Percentiles rank a stretch among this genome's conserved stretches.
Conservation (phyloP, 2,113 vertebrate species). For the Silurus glanis region DNA sequence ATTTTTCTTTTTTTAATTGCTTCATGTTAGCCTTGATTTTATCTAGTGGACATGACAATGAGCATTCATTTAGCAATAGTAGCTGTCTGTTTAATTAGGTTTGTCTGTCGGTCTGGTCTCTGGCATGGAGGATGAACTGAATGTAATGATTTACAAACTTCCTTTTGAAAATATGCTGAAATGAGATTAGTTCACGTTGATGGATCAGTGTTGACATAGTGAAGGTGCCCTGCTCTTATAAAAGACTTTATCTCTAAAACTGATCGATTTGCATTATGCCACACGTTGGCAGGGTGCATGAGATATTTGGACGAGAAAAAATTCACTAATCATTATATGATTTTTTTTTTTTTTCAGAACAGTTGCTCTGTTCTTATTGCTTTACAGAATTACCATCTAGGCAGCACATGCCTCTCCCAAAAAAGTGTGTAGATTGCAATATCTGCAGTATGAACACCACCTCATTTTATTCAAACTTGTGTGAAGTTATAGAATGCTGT, state of each 20-base stretch:
- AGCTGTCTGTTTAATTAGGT: slow-evolving; percentile 28
- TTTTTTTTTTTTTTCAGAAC: not conserved
- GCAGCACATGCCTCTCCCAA: not conserved
- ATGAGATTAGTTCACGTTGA: slow-evolving; percentile 26
- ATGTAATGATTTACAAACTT: slow-evolving; percentile 38
- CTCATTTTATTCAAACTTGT: not conserved
- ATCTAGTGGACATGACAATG: slow-evolving; percentile 26
- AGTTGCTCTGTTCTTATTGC: not conserved
- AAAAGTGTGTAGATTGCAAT: not conserved
- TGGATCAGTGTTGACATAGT: slow-evolving; percentile 15
- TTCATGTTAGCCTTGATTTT: slow-evolving; percentile 15
- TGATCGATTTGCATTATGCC: not conserved
- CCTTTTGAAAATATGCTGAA: slow-evolving; percentile 27
- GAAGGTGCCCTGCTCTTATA: slow-evolving; percentile 5
- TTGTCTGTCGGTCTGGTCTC: slow-evolving; percentile 21
- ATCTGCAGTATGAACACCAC: not conserved
- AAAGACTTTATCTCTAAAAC: slow-evolving; percentile 1
- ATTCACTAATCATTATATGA: not conserved
- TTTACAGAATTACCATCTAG: not conserved
- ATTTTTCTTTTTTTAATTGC: not conserved
- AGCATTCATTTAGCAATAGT: slow-evolving; percentile 24
- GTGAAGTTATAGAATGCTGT: not conserved
- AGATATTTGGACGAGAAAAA: not conserved
- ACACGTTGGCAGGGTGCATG: not conserved
- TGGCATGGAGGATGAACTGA: slow-evolving; percentile 23